Base-by-base conservation (phyloP, 2,888 invertebrate species). In the Torymus auratus region DNA sequence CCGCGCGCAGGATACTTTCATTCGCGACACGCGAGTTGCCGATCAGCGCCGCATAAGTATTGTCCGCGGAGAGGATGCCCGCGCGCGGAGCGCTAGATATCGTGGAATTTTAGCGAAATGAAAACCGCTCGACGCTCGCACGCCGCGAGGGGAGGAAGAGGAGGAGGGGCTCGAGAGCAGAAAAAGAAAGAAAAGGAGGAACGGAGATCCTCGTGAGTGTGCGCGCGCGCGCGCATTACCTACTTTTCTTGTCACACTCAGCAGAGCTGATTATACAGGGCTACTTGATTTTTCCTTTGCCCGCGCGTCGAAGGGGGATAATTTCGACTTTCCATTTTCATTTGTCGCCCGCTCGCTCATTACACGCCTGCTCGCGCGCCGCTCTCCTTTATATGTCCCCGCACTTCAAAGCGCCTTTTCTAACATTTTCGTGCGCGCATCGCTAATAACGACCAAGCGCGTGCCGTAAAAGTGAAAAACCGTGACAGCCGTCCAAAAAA, bases 21-120 rank as follows among this genome's bases (percentile, higher is more conserved):
- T 91, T 91, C 88, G 88, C 86, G 88, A 89, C 90, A 90, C 90
- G 90, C 91, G 88, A 90, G 62, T 20, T 17, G 41, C 41, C 41
- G 41, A 41, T 41, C 7, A 41, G 41, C n/a, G 55, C 64, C 53
- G 90, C 78, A 85, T 86, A 90, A 90, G 85, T 90, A 64, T 89
- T 89, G 91, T 89, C 90, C 84, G 50, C 58, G 41, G 74, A 83
- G 82, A 83, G 82, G 81, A 84, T 83, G 80, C 71, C 61, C 20
- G 61, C 60, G 5, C 20, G 61, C 60, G 5, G 58, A n/a, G 41
- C 53, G 72, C 62, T 79, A 72, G 64, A 68, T 20, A 69, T 62
- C 69, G 55, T 62, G 78, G 74, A 80, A 80, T 80, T 80, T 70
- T 53, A 78, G 72, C 64, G 77, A 82, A 82, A 82, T 80, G 69